A percentile compares a stretch with the other conserved stretches of the same genome.
Conservation (phyloP, 2,797 vertebrate species). For the Anguilla pacifica region DNA sequence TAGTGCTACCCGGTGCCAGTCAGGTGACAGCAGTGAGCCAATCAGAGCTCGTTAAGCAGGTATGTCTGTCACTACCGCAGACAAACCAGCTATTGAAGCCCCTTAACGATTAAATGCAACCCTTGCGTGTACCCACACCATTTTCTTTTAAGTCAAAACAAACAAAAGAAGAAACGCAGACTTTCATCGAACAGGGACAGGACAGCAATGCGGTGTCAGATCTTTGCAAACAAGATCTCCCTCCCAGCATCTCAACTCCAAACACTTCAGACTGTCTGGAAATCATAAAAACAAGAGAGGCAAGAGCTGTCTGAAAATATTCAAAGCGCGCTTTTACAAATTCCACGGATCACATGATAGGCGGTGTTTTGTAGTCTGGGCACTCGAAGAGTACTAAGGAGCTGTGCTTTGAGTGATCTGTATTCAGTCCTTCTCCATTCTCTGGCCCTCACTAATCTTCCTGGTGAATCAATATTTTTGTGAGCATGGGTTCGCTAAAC, state of each 20-base stretch:
- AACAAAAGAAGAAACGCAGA: not conserved
- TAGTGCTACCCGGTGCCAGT: not conserved
- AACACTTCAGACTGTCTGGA: not conserved
- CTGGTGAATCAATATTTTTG: slow-evolving; percentile 46
- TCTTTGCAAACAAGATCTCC: not conserved
- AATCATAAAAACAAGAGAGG: not conserved
- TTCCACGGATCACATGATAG: not conserved
- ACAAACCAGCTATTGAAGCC: not conserved
- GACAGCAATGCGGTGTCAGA: not conserved
- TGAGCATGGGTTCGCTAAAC: slow-evolving; percentile 22
- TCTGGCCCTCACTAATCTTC: slow-evolving; percentile 39
- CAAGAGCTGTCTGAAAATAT: not conserved
- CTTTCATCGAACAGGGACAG: not conserved
- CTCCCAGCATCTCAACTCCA: not conserved
- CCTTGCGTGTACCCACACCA: not conserved
- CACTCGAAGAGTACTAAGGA: not conserved
- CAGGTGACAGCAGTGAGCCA: not conserved
- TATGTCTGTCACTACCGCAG: not conserved
- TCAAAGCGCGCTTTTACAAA: not conserved
- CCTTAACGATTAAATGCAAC: not conserved
- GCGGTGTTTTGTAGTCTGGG: not conserved
- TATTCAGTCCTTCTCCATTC: not conserved
- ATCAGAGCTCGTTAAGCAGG: not conserved
- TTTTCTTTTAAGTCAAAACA: not conserved
- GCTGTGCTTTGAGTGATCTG: not conserved